Base-by-base conservation (phyloP, 2,888 invertebrate genomes). In the Agrenia bidenticulata region DNA sequence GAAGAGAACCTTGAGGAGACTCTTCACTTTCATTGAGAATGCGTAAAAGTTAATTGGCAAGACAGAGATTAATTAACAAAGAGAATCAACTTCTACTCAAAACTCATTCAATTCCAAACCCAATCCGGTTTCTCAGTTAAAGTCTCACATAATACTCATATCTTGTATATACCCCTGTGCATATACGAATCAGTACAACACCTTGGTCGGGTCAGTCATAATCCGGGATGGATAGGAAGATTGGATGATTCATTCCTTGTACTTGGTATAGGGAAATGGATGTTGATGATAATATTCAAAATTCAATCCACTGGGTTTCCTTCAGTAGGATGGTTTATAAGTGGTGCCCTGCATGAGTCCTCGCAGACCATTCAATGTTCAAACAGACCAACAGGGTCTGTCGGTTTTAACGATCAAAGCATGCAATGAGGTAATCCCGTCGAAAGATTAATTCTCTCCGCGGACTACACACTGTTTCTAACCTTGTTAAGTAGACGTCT, bases 11-110 rank as follows among this genome's bases (percentile, higher is more conserved):
- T 32, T 32, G 32, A 32, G 11, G 5, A 32, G 32, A 32, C 4
- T 7, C 32, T 11, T 32, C 32, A 32, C 32, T 32, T 32, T 32
- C 32, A 32, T 32, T 32, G 5, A 32, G 45, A 45, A 45, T 45
- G 45, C 15, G 45, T 45, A 45, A 45, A 45, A 45, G n/a, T 45
- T 55, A 55, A 55, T 55, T 55, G 55, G 55, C 55, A 55, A 45
- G 55, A 55, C 55, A 55, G 24, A 55, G 55, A 55, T 55, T 55
- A 55, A 55, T 55, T 55, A 55, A 55, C 26, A 45, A 15, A 45
- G n/a, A 45, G n/a, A 45, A 11, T 45, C 32, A 32, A 32, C 32
- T 32, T 32, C 32, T 32, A 32, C 32, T 32, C 32, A 32, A 32
- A 32, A 32, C 32, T 32, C 32, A 32, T 32, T 32, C 32, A 32